phyloP scores from a whole-genome alignment of 2,888 invertebrate genomes.

The Drosophila infuscata region DNA sequence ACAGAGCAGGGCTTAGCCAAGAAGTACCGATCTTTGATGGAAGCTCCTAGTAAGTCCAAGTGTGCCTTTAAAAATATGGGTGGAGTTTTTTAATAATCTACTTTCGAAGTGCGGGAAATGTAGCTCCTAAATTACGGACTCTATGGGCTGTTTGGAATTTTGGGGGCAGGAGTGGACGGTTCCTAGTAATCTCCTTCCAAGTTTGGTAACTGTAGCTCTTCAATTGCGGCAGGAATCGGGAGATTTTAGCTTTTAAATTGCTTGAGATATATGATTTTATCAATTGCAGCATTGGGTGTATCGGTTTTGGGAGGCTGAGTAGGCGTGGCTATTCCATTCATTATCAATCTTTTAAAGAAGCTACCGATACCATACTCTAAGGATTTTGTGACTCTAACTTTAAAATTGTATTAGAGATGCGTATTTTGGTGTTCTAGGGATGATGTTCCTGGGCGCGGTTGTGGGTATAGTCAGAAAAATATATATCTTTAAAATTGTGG shows the following conservation, averaged over 20 bases:
- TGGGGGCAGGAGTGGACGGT: not conserved
- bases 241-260: not conserved
- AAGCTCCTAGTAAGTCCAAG: not conserved
- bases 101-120: not conserved
- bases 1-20: not conserved
- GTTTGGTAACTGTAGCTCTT: not conserved
- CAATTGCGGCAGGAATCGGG: not conserved
- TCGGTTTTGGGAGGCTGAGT: not conserved
- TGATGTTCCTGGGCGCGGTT: not conserved
- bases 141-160: not conserved
- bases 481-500: not conserved
- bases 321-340: not conserved
- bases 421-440: not conserved
- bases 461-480: not conserved
- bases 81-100: not conserved
- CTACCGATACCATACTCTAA: too few relatives aligned
- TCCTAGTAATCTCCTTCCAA: not conserved
- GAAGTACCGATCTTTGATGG: not conserved
- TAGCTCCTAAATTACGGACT: not conserved
- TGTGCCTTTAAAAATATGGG: not conserved
- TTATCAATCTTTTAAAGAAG: not conserved
- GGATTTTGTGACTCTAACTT: not conserved
- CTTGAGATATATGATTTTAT: not conserved
- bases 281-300: not conserved
- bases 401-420: not conserved